Evolutionary conservation across 2,797 vertebrate species (phyloP), one percentile per base, ranked within the genome.

Genomic region (Channallabes apus): DNA sequence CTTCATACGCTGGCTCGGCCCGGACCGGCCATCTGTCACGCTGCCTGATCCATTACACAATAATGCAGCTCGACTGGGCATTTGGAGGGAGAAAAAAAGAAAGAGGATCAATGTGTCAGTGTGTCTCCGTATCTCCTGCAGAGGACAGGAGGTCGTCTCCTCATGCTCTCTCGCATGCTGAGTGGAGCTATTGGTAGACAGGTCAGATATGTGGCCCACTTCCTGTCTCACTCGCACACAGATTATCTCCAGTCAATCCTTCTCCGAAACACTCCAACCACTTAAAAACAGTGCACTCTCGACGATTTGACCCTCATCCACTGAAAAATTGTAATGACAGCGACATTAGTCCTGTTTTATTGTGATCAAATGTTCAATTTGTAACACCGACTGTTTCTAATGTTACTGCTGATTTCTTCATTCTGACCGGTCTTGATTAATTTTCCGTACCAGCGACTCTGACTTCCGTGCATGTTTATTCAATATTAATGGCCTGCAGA

Each of bases 41-140:
- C 41, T 0, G 61, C 22, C 86, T 64, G 84, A 89, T 91, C 85
- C 84, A 91, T 87, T 88, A 88, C 88, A 92, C 87, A 0, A 0
- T 90, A 84, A 91, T 91, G 84, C 88, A 89, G 86, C 72, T 87
- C 87, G 88, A 91, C 89, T 88, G 86, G 18, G 3, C 87, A 88
- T 82, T 82, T 86, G 62, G 73, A 77, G 51, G 51, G 71, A 51
- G 27, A 61, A 71, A 69, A 72, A 51, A 78, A 68, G 35, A 24
- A 65, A 84, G 67, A 78, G 46, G 78, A 85, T 75, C 68, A 72
- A 35, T 58, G 64, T 78, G 82, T 76, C 35, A 15, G 62, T 71
- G 62, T 81, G 84, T 73, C 78, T 71, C 73, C 32, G 41, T 80
- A 83, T 81, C 67, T 87, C 67, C 77, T 54, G 64, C 62, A 56